Evolutionary conservation across 2,797 vertebrate species (phyloP).

Genomic region (Melanotaenia trifasciata): DNA sequence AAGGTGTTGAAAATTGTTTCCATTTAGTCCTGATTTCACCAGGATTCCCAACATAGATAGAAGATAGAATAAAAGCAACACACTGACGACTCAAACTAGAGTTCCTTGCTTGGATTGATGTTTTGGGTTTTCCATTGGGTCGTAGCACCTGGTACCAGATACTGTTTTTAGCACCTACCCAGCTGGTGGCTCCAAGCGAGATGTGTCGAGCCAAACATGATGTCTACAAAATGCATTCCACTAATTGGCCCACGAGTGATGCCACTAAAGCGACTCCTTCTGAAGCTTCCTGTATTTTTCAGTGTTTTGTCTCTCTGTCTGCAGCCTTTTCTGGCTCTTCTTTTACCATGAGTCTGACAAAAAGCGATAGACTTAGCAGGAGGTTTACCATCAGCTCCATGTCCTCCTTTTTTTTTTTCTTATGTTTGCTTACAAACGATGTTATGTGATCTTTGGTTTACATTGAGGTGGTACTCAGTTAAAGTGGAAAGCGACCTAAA

Average conservation of each 20-base stretch:
- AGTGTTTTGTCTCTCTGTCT: too few species aligned
- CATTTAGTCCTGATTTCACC: neutral
- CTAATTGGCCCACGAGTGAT: neutral
- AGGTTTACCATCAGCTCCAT: neutral
- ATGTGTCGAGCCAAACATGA: too few species aligned
- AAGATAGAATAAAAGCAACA: neutral
- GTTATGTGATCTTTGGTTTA: neutral
- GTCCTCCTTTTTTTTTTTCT: neutral
- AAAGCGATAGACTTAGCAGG: too few species aligned
- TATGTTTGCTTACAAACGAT: neutral
- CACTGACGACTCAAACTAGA: neutral
- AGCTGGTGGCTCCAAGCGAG: too few species aligned
- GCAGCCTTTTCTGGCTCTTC: neutral
- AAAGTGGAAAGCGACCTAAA: neutral
- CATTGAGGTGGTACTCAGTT: neutral
- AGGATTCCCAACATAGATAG: neutral
- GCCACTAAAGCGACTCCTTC: neutral
- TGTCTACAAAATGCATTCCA: neutral
- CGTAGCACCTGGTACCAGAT: neutral
- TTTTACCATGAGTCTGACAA: neutral
- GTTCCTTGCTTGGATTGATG: neutral
- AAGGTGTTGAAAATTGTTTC: neutral
- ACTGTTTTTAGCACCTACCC: too few species aligned
- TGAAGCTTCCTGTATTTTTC: too few species aligned
- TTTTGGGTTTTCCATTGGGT: neutral